Evolutionary conservation across 2,797 vertebrate genomes (phyloP), one percentile per base, ranked within the genome.

Genomic region (Cirrhinus molitorella): DNA sequence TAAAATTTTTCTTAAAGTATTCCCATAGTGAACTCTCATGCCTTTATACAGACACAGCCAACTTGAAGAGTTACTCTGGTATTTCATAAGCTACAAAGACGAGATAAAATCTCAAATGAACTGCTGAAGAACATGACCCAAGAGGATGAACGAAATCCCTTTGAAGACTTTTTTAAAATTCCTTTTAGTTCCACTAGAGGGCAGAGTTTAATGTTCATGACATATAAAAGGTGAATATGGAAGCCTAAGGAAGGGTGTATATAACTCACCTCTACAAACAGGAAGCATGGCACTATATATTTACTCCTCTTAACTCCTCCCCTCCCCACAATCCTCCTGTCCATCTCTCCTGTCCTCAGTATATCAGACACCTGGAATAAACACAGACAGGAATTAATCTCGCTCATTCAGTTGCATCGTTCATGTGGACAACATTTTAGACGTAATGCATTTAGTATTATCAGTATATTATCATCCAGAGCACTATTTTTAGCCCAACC

Each of bases 251-350:
- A 51, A 16, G 16, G 2, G 3, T 77, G 63, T 31, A 6, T 63
- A n/a, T 16, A 77, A 89, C 95, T 95, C 91, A 98, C 97, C 96
- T 98, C 97, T 86, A 98, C 96, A 0, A 96, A 93, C 80, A 98
- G 93, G 86, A 98, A 97, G 90, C 97, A 98, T 81, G 97, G 97
- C 23, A 98, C 96, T 31, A 98, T 96, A 90, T 96, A 96, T 87
- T 93, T 94, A 87, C 97, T 98, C 87, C 94, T 96, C 90, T 97
- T 97, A 84, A 94, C 89, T 68, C 84, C 92, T 4, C 90, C 88
- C 82, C 91, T 91, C 21, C 85, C 89, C 79, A 89, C 90, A 10
- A 90, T 90, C 93, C 95, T 63, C 70, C 85, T 77, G 34, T 89
- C 85, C 85, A 88, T 83, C n/a, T 28, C 84, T 79, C 66, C 81